Conservation (phyloP, 2,113 vertebrate species). For the Lasiurus borealis region DNA sequence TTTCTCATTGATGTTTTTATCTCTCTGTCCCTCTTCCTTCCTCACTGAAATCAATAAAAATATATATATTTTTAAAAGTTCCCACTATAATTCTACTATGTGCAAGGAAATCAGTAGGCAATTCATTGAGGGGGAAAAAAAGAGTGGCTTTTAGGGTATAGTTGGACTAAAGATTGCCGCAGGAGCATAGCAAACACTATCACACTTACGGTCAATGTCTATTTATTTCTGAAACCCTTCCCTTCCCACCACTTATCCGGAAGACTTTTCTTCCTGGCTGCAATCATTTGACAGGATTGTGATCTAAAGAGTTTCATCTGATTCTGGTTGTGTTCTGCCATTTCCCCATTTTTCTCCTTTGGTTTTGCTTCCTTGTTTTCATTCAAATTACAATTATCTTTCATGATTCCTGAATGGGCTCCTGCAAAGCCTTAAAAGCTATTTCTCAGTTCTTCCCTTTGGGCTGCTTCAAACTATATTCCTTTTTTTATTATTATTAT, state of each 20-base stretch:
- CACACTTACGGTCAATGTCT: not conserved
- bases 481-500: slow-evolving; percentile 65
- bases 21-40: no score
- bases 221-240: not conserved
- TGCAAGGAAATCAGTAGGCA: not conserved
- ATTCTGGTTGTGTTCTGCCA: not conserved
- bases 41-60: no score
- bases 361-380: slow-evolving; percentile 31
- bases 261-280: not conserved
- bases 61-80: not conserved
- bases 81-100: not conserved
- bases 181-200: fast-evolving
- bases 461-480: slow-evolving; percentile 61
- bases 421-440: not conserved
- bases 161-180: not conserved
- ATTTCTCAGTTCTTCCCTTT: slow-evolving; percentile 46
- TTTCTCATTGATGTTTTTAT: no score
- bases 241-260: no score
- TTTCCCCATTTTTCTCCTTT: not conserved
- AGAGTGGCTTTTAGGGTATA: not conserved
- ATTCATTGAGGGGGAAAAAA: not conserved
- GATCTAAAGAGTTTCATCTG: not conserved
- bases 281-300: not conserved
- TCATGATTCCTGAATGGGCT: not conserved
- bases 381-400: slow-evolving; percentile 1